A percentile compares a stretch with the other conserved stretches of the same genome.
These are phyloP conservation scores for Nothoprocta pentlandii DNA, from an alignment of 2,113 vertebrate species.

Conservation along the genomic window DNA sequence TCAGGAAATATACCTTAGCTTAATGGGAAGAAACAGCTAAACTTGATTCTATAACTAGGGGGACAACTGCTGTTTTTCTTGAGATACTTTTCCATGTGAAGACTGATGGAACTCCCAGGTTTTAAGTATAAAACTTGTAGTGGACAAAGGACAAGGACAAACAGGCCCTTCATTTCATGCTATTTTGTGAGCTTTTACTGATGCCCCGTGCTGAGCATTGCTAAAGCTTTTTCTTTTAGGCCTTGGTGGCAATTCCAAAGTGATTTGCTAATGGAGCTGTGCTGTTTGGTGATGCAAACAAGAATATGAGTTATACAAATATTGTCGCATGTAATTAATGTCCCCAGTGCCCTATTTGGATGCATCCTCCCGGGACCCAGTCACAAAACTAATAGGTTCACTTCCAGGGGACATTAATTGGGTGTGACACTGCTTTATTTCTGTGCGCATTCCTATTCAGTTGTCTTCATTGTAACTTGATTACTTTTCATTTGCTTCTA, in stretches of 20 bases:
- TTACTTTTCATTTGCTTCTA: slow-evolving; percentile 72
- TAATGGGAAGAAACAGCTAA: not conserved
- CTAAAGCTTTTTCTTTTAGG: not conserved
- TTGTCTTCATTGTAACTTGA: slow-evolving; percentile 66
- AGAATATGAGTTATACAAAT: slow-evolving; percentile 43
- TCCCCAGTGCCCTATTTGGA: slow-evolving; percentile 4
- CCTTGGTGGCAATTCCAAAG: slow-evolving; percentile 7
- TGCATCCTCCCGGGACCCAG: not conserved
- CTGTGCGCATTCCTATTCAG: slow-evolving; percentile 10
- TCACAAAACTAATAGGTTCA: slow-evolving; percentile 51
- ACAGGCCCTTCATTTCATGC: not conserved
- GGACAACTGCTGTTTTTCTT: not conserved
- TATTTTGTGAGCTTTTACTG: not conserved
- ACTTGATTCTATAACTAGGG: not conserved
- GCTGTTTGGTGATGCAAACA: slow-evolving; percentile 23
- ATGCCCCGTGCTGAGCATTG: not conserved
- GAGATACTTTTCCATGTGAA: not conserved
- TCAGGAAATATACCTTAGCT: not conserved
- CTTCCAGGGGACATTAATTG: slow-evolving; percentile 27
- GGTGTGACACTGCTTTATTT: slow-evolving; percentile 34
- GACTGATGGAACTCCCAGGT: not conserved
- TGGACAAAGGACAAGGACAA: not conserved
- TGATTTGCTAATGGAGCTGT: slow-evolving; percentile 15
- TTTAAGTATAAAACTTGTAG: not conserved
- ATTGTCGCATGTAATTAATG: slow-evolving; percentile 23